These are phyloP conservation scores for Thyatira batis DNA, from an alignment of 2,888 invertebrate species.

Conservation along the genomic window DNA sequence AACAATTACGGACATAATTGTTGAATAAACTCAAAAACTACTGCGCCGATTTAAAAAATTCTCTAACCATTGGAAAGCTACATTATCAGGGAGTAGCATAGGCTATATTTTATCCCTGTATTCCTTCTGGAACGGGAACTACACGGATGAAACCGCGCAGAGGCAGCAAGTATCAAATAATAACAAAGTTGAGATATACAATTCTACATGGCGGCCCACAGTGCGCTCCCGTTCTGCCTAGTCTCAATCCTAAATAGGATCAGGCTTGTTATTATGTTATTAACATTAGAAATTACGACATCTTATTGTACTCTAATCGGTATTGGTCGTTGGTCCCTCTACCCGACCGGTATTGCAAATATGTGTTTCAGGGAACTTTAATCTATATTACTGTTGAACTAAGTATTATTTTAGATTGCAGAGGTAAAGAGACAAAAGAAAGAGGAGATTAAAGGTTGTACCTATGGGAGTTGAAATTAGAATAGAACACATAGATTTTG, in stretches of 20 bases:
- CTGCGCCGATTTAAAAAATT: too few relatives aligned
- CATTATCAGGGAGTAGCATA: too few relatives aligned
- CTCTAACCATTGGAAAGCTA: too few relatives aligned
- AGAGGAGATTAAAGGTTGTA: not conserved
- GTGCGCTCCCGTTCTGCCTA: constrained; percentile 43
- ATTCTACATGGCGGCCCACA: constrained; percentile 16
- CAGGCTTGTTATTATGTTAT: constrained; percentile 69
- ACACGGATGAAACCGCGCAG: too few relatives aligned
- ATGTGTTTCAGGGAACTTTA: not conserved
- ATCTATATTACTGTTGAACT: not conserved
- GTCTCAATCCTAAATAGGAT: constrained; percentile 49
- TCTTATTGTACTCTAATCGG: constrained; percentile 65
- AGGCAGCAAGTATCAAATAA: not conserved
- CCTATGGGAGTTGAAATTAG: too few relatives aligned
- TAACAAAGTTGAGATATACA: constrained; percentile 7
- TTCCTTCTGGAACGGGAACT: too few relatives aligned
- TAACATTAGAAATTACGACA: constrained; percentile 73
- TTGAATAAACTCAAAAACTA: too few relatives aligned
- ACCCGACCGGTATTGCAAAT: constrained; percentile 17
- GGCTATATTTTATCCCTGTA: too few relatives aligned
- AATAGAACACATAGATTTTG: too few relatives aligned
- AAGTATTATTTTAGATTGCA: not conserved
- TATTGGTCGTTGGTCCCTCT: constrained; percentile 26
- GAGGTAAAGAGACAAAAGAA: too few relatives aligned
- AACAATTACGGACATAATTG: not conserved